Evolutionary conservation across 2,797 vertebrate genomes (phyloP).

Genomic region (Channallabes apus): DNA sequence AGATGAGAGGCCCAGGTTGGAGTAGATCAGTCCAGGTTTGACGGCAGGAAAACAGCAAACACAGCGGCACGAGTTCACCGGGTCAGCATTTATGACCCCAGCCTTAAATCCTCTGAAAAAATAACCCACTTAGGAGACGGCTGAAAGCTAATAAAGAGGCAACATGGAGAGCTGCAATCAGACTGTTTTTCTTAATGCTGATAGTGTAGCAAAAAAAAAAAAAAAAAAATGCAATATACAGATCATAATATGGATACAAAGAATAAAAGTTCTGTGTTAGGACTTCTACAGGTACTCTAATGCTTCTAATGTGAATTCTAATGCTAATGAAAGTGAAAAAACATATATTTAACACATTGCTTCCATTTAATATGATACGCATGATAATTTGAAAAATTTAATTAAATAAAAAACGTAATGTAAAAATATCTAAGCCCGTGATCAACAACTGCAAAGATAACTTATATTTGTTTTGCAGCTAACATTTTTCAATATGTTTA

Average conservation of each 20-base stretch:
- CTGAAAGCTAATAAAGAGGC: background rate
- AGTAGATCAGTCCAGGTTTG: conserved; percentile 35
- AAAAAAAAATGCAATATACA: background rate
- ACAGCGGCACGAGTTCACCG: conserved; percentile 35
- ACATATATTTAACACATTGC: background rate
- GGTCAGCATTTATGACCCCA: conserved; percentile 23
- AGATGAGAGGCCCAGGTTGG: conserved; percentile 43
- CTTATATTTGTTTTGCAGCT: background rate
- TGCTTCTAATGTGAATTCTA: background rate
- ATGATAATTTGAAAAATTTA: background rate
- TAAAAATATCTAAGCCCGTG: background rate
- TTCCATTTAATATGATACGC: background rate
- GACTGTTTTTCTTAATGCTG: background rate
- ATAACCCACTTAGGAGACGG: background rate
- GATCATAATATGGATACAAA: background rate
- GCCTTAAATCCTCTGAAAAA: conserved; percentile 8
- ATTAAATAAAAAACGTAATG: background rate
- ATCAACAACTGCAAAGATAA: background rate
- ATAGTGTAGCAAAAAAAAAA: background rate
- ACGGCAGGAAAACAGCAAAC: conserved; percentile 30
- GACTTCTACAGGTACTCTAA: background rate
- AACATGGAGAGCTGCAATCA: background rate
- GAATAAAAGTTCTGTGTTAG: background rate
- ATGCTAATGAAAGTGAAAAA: background rate
- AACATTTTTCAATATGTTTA: background rate